Base-by-base conservation (phyloP, 2,797 vertebrate genomes). In the Acanthurus leucopareius region DNA sequence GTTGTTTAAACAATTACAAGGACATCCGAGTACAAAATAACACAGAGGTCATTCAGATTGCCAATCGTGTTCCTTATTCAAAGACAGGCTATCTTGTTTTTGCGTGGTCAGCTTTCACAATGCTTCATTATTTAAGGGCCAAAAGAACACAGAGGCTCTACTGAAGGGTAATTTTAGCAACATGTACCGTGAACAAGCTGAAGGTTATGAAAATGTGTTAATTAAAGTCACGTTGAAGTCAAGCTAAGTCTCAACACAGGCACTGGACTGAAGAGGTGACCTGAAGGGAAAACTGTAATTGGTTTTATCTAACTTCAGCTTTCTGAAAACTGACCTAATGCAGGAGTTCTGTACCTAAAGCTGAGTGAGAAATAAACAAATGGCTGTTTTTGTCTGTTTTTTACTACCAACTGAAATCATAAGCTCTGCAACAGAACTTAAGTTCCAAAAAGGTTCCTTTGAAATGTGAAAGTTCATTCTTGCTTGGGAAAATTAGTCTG, bases 11-110 rank as follows among this genome's bases (percentile, higher is more conserved):
- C 54, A 17, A 45, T 57, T 42, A 62, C 64, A 65, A 72, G 70
- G 78, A 69, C 48, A 54, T 2, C 10, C 61, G 48, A 40, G 57
- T 68, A 28, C 28, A 28, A 66, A 73, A 68, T 0, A 69, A 40
- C 70, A 57, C 1, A 25, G 20, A 57, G 57, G 77, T 60, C 63
- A 48, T 53, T 62, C 48, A 74, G 28, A 59, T 10, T 1, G 48
- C 38, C 17, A 52, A 38, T 15, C 69, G 56, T 40, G 69, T 62
- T 75, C 54, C 61, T 52, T 57, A 56, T 85, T 42, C 2, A 5
- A 83, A 47, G 32, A 77, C 62, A 71, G 58, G 69, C 58, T 47
- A 52, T 75, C 65, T 78, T 38, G 81, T 86, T 83, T 79, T 67
- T 73, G 56, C 54, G 62, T 10, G 9, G 66, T 77, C 53, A 61